phyloP scores from a whole-genome alignment of 2,888 invertebrate species.

The Lapara coniferarum region DNA sequence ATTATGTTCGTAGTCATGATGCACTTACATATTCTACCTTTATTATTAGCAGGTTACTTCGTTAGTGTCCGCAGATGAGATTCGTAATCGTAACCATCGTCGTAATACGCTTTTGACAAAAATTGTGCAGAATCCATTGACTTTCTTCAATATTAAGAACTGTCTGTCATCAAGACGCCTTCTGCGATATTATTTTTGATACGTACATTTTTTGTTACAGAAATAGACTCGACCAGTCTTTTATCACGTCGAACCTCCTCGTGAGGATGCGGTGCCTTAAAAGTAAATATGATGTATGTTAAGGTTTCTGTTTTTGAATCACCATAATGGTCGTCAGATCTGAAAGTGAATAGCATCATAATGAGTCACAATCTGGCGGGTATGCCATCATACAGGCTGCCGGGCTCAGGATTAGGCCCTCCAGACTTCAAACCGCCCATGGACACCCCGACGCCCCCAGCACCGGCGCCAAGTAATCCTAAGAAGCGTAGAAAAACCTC shows the following conservation, averaged over 20 bases:
- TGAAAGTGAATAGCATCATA: conserved; percentile 67
- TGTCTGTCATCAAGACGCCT: background rate
- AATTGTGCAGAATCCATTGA: conserved; percentile 5
- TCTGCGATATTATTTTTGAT: conserved; percentile 7
- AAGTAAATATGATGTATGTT: conserved; percentile 56
- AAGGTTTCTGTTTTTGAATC: conserved; percentile 49
- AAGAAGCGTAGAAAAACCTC: conserved; percentile 94
- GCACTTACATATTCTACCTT: conserved; percentile 41
- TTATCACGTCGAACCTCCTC: conserved; percentile 69
- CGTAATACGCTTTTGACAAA: conserved; percentile 27
- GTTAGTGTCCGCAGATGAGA: conserved; percentile 41
- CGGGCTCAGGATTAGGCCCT: conserved; percentile 87
- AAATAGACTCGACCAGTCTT: conserved; percentile 76
- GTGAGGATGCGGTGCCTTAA: conserved; percentile 74
- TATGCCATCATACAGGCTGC: conserved; percentile 91
- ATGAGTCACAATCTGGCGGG: conserved; percentile 93
- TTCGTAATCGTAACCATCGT: conserved; percentile 42
- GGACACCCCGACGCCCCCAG: conserved; percentile 87
- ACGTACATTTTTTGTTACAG: conserved; percentile 74
- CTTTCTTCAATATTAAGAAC: conserved; percentile 7
- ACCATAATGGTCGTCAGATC: conserved; percentile 71
- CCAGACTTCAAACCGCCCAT: conserved; percentile 89
- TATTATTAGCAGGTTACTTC: conserved; percentile 63
- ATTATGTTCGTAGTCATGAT: conserved; percentile 31
- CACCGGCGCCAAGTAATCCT: conserved; percentile 91